These are phyloP conservation scores for Cinclus mexicanus DNA, from an alignment of 2,113 vertebrate genomes.

Conservation along the genomic window DNA sequence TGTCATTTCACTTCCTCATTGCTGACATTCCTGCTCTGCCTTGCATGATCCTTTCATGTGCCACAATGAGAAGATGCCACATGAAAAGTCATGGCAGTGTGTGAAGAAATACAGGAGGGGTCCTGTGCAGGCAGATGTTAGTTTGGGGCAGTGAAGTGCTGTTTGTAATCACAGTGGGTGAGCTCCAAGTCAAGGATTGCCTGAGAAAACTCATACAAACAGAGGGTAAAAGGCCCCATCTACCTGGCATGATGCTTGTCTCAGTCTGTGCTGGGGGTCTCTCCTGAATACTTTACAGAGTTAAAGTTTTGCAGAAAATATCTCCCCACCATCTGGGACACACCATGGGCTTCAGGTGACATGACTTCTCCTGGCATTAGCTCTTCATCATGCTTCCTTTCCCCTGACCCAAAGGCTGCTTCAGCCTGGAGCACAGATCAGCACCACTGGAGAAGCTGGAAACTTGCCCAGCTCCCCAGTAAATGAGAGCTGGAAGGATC, in stretches of 20 bases:
- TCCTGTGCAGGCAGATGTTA: neutral
- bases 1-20: neutral
- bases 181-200: neutral
- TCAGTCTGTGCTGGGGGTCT: neutral
- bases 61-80: fast-evolving
- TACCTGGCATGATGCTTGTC: neutral
- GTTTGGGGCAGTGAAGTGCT: neutral
- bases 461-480: neutral
- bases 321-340: neutral
- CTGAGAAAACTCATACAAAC: neutral
- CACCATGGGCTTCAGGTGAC: neutral
- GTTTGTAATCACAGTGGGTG: neutral
- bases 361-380: neutral
- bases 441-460: neutral
- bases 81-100: neutral
- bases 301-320: neutral
- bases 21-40: neutral
- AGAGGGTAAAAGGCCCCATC: neutral
- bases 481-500: neutral
- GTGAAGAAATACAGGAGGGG: neutral
- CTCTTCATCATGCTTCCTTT: neutral
- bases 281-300: neutral
- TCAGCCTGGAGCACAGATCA: neutral
- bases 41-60: neutral
- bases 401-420: neutral